A percentile compares a stretch with the other conserved stretches of the same genome.
Conservation (phyloP, 1,140 invertebrate species). For the Lerema accius region DNA sequence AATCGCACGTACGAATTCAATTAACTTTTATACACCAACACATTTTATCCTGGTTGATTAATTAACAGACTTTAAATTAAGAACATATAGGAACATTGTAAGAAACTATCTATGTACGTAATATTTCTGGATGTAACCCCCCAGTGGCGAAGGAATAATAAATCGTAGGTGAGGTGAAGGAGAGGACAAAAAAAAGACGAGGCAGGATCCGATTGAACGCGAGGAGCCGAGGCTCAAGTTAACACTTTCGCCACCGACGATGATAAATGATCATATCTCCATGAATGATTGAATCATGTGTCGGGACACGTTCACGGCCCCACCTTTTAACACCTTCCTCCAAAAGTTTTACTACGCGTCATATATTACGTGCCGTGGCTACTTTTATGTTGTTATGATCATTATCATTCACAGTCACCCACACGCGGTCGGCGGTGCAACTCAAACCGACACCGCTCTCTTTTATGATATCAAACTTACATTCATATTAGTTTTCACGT, state of each 20-base stretch:
- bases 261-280: constrained; percentile 77
- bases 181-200: constrained; percentile 56
- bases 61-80: neutral
- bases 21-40: neutral
- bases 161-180: constrained; percentile 57
- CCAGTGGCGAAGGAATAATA: constrained; percentile 44
- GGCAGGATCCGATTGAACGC: constrained; percentile 55
- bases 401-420: constrained; percentile 76
- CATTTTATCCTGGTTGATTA: no score
- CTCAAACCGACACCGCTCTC: constrained; percentile 43
- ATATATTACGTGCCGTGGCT: constrained; percentile 69
- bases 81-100: no score
- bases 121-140: constrained; percentile 25
- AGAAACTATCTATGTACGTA: neutral
- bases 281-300: constrained; percentile 80
- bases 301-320: constrained; percentile 63
- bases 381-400: constrained; percentile 77
- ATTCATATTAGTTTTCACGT: constrained; percentile 46
- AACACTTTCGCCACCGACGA: constrained; percentile 72
- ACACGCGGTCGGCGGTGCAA: constrained; percentile 48
- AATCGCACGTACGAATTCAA: neutral
- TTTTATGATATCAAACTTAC: constrained; percentile 45
- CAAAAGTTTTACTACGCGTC: constrained; percentile 73
- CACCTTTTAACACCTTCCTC: constrained; percentile 78
- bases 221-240: constrained; percentile 47